These are phyloP conservation scores for Phortica magna DNA, from an alignment of 2,888 invertebrate genomes.

Conservation along the genomic window DNA sequence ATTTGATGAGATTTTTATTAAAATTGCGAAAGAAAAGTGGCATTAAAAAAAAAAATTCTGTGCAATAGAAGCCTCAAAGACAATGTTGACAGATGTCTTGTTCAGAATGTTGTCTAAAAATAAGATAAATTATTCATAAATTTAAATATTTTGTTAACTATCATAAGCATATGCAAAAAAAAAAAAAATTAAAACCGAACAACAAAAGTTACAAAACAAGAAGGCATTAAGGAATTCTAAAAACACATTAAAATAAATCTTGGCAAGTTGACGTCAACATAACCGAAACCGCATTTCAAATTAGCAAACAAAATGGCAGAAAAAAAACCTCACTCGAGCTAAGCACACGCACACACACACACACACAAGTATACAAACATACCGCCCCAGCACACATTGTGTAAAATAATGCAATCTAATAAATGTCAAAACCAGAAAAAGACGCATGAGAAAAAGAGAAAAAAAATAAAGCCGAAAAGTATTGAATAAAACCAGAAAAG, in stretches of 20 bases:
- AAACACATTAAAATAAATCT: constrained; percentile 22
- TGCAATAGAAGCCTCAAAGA: not conserved
- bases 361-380: constrained; percentile 44
- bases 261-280: constrained; percentile 3
- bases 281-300: constrained; percentile 25
- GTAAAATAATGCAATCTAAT: constrained; percentile 67
- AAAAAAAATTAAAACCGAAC: not conserved
- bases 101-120: not conserved
- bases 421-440: constrained; percentile 62
- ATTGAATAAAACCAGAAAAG: constrained; percentile 16
- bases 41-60: not conserved
- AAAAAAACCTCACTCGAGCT: not conserved
- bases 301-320: constrained; percentile 14
- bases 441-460: constrained; percentile 40
- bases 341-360: not conserved
- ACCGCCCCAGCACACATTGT: constrained; percentile 60
- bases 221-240: not conserved
- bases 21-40: not conserved
- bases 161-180: not conserved
- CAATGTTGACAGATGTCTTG: not conserved
- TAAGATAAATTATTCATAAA: constrained; percentile 21
- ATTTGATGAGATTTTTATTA: too few relatives aligned
- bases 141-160: not conserved
- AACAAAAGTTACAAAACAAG: not conserved
- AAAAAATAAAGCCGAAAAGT: constrained; percentile 9